Conservation (phyloP, 2,888 invertebrate genomes). For the Brachylomia viminalis region DNA sequence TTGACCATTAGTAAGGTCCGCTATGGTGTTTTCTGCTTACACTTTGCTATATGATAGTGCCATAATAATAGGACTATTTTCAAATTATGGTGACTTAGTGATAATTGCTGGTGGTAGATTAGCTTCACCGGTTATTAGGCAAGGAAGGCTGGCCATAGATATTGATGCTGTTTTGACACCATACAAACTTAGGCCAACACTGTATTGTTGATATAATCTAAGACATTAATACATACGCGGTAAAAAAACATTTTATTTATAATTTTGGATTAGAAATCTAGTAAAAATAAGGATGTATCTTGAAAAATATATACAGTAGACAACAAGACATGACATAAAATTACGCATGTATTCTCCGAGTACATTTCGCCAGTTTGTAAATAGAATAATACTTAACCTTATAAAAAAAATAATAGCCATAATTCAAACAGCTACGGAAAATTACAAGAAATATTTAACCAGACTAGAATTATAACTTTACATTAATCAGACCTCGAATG, state of each 20-base stretch:
- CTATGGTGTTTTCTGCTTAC: conserved; percentile 68
- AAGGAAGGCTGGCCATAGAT: not conserved
- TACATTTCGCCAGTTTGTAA: too few relatives aligned
- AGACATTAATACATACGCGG: not conserved
- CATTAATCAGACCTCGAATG: conserved; percentile 45
- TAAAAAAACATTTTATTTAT: too few relatives aligned
- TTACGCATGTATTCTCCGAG: not conserved
- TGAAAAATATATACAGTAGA: not conserved
- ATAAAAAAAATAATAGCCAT: conserved; percentile 1
- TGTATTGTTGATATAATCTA: not conserved
- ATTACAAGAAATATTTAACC: conserved; percentile 38
- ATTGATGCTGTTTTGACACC: not conserved
- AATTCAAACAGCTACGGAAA: conserved; percentile 1
- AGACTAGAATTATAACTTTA: conserved; percentile 27
- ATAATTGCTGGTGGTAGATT: conserved; percentile 48
- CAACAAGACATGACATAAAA: not conserved
- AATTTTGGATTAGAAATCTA: too few relatives aligned
- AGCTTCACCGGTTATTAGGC: conserved; percentile 29
- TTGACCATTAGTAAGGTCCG: conserved; percentile 75
- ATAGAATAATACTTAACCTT: too few relatives aligned
- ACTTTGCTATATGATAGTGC: conserved; percentile 62
- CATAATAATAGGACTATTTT: conserved; percentile 67
- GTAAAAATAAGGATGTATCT: too few relatives aligned
- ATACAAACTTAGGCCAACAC: not conserved
- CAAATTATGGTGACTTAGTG: conserved; percentile 63